These are phyloP conservation scores for Anguilla megastoma DNA, from an alignment of 2,797 vertebrate species.

Conservation along the genomic window DNA sequence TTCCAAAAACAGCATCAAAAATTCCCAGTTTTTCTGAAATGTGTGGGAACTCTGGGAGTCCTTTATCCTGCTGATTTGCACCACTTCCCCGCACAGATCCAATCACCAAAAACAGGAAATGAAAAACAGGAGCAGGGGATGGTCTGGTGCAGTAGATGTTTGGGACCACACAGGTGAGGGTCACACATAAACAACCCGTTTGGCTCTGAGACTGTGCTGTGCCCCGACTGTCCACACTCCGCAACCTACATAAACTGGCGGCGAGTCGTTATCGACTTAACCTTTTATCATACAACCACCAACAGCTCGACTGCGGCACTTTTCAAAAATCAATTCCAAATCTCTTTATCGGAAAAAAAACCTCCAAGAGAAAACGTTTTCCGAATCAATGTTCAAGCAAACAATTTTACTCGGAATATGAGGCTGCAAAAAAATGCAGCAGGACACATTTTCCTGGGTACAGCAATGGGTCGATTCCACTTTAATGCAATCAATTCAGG, in stretches of 20 bases:
- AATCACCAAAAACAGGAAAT: background rate
- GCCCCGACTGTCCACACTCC: background rate
- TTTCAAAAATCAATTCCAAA: conserved; percentile 4
- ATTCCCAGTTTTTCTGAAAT: background rate
- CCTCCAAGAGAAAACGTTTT: background rate
- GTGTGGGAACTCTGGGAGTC: background rate
- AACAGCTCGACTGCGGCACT: background rate
- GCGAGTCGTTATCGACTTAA: background rate
- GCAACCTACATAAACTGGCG: background rate
- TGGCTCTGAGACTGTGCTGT: background rate
- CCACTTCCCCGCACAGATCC: background rate
- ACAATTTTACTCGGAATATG: background rate
- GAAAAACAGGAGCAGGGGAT: background rate
- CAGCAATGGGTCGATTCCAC: background rate
- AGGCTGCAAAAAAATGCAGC: background rate
- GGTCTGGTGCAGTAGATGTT: background rate
- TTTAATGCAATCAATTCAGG: background rate
- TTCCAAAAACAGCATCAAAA: background rate
- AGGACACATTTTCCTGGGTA: background rate
- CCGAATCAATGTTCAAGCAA: background rate
- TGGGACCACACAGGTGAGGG: background rate
- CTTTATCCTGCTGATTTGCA: background rate
- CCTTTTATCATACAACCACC: background rate
- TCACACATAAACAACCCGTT: background rate
- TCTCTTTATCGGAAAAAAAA: background rate